Conservation (phyloP, 2,113 vertebrate genomes). For the Eclectus roratus region DNA sequence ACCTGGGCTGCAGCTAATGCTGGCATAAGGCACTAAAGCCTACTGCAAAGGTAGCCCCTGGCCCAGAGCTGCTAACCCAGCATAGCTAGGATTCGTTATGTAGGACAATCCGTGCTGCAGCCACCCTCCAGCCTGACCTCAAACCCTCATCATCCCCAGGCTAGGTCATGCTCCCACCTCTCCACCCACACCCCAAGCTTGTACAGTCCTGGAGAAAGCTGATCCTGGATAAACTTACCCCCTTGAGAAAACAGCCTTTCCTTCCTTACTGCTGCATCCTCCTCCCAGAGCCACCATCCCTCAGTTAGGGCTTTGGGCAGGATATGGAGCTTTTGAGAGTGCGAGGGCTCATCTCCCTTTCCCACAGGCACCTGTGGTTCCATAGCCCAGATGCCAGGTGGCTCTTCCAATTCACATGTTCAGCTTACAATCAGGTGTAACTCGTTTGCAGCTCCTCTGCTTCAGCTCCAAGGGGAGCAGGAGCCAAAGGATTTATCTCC, state of each 20-base stretch:
- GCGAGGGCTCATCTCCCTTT: fast-evolving
- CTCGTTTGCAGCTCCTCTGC: neutral
- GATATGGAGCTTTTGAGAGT: fast-evolving
- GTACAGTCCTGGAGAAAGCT: neutral
- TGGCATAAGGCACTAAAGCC: neutral
- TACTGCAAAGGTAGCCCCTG: neutral
- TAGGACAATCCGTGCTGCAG: neutral
- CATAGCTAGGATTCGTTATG: fast-evolving
- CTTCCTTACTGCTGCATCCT: neutral
- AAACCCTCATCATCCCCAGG: neutral
- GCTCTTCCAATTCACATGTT: neutral
- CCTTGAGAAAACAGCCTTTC: neutral
- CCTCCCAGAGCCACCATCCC: neutral
- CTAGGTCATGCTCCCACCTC: neutral
- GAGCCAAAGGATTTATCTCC: neutral
- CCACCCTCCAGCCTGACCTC: neutral
- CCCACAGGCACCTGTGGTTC: neutral
- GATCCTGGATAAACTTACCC: neutral
- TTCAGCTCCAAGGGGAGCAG: neutral
- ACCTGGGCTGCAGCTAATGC: neutral
- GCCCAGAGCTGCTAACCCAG: neutral
- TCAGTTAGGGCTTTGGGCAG: fast-evolving
- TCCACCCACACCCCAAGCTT: neutral
- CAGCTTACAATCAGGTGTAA: neutral
- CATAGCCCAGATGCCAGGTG: fast-evolving